A percentile compares a stretch with the other conserved stretches of the same genome.
phyloP scores from a whole-genome alignment of 2,888 invertebrate genomes.

The Brachynemurus nebulosus region DNA sequence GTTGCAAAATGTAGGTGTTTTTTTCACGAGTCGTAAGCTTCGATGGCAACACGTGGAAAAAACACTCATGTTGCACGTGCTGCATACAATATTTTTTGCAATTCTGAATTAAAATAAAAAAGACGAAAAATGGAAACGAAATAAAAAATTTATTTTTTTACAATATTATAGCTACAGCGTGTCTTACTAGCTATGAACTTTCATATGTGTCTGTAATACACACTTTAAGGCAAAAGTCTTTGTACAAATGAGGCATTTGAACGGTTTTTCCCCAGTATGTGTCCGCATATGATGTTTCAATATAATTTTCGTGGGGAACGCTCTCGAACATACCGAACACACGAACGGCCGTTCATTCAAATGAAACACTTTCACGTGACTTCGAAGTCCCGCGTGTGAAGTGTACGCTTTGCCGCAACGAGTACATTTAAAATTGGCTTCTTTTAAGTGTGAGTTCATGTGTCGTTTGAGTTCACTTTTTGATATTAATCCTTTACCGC shows the following conservation, averaged over 20 bases:
- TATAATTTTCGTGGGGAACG: background rate
- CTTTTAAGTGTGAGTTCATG: background rate
- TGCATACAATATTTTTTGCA: too few relatives aligned
- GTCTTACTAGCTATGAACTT: background rate
- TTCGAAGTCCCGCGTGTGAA: background rate
- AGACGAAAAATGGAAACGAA: too few relatives aligned
- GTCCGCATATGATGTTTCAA: slow-evolving; percentile 1
- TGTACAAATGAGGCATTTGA: background rate
- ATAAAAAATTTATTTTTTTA: too few relatives aligned
- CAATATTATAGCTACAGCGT: too few relatives aligned
- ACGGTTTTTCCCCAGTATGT: background rate
- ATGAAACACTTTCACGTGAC: background rate
- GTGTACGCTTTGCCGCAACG: background rate
- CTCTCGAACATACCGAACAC: background rate
- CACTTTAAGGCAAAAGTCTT: background rate
- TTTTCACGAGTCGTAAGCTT: too few relatives aligned
- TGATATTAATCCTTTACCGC: background rate
- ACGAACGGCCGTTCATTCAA: background rate
- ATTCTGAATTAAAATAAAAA: too few relatives aligned
- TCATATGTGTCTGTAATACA: background rate
- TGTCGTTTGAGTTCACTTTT: background rate
- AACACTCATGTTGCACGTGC: too few relatives aligned
- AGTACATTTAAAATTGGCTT: background rate
- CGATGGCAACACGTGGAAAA: too few relatives aligned
- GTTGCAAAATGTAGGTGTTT: too few relatives aligned